These are phyloP conservation scores for Pogonomyrmex californicus DNA, from an alignment of 1,140 invertebrate genomes.

Conservation along the genomic window DNA sequence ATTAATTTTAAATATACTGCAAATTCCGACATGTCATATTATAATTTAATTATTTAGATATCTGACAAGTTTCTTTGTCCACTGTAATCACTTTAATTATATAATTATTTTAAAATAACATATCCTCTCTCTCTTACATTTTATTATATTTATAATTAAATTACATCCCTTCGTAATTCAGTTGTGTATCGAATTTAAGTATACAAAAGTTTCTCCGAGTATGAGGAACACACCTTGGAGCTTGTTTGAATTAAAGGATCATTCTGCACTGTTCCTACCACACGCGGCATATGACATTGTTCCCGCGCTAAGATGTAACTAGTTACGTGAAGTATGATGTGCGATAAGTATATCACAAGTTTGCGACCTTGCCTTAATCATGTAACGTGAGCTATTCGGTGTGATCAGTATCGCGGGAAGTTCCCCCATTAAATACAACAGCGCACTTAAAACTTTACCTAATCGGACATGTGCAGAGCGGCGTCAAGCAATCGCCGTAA, in stretches of 20 bases:
- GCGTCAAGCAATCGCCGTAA: conserved; percentile 36
- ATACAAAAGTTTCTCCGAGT: background rate
- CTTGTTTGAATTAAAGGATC: conserved; percentile 23
- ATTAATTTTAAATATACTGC: conserved; percentile 7
- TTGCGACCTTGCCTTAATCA: conserved; percentile 37
- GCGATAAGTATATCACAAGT: conserved; percentile 36
- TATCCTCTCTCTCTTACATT: background rate
- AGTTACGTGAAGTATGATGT: conserved; percentile 42
- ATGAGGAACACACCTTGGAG: background rate
- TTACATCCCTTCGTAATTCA: background rate
- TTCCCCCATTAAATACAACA: conserved; percentile 57
- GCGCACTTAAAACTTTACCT: conserved; percentile 53
- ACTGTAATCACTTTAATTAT: background rate
- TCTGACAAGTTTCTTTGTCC: background rate
- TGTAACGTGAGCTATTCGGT: conserved; percentile 53
- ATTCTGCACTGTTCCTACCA: background rate
- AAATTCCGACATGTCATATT: background rate
- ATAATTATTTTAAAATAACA: background rate
- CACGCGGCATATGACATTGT: conserved; percentile 6
- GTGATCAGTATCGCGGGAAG: conserved; percentile 53
- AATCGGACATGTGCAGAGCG: conserved; percentile 42
- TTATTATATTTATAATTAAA: background rate
- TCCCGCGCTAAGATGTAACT: conserved; percentile 47
- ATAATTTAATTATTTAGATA: background rate
- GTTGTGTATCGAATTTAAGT: background rate